A percentile compares a stretch with the other conserved stretches of the same genome.
These are phyloP conservation scores for Dinoponera quadriceps DNA, from an alignment of 1,140 invertebrate genomes.

Conservation along the genomic window DNA sequence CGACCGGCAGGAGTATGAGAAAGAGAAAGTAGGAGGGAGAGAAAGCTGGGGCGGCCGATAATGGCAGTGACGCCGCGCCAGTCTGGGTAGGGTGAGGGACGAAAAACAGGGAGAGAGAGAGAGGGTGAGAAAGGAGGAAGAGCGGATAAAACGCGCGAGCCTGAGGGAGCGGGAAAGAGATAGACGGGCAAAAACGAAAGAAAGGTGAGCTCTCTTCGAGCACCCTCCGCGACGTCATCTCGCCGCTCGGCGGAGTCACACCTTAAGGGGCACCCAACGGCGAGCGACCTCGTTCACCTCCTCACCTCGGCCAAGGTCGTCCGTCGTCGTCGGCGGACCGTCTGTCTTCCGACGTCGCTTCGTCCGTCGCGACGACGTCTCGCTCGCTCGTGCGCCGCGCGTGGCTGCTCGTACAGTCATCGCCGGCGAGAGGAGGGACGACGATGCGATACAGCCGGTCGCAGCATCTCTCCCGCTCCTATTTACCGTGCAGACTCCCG, in stretches of 20 bases:
- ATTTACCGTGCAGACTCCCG: slow-evolving; percentile 59
- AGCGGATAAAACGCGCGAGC: slow-evolving; percentile 32
- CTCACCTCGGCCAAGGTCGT: slow-evolving; percentile 41
- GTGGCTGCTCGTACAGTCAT: slow-evolving; percentile 22
- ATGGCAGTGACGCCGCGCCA: slow-evolving; percentile 50
- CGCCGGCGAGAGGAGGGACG: neutral
- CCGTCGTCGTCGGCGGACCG: slow-evolving; percentile 46
- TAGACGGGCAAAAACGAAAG: slow-evolving; percentile 36
- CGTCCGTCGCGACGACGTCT: slow-evolving; percentile 28
- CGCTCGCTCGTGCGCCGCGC: neutral
- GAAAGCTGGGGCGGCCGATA: slow-evolving; percentile 36
- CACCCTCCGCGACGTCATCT: slow-evolving; percentile 34
- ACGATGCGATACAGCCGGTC: neutral
- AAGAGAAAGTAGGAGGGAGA: slow-evolving; percentile 55
- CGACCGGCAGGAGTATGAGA: slow-evolving; percentile 52
- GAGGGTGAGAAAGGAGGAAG: slow-evolving; percentile 24
- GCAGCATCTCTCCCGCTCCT: slow-evolving; percentile 5
- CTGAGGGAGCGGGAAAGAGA: neutral
- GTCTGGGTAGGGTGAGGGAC: slow-evolving; percentile 13
- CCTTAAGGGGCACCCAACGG: slow-evolving; percentile 44
- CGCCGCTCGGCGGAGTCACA: neutral
- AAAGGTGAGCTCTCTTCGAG: slow-evolving; percentile 30
- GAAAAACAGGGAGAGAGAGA: slow-evolving; percentile 44
- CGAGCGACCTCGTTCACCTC: slow-evolving; percentile 43
- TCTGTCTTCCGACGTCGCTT: slow-evolving; percentile 41